Conservation (phyloP, 2,113 vertebrate genomes). For the Emberiza fucata region DNA sequence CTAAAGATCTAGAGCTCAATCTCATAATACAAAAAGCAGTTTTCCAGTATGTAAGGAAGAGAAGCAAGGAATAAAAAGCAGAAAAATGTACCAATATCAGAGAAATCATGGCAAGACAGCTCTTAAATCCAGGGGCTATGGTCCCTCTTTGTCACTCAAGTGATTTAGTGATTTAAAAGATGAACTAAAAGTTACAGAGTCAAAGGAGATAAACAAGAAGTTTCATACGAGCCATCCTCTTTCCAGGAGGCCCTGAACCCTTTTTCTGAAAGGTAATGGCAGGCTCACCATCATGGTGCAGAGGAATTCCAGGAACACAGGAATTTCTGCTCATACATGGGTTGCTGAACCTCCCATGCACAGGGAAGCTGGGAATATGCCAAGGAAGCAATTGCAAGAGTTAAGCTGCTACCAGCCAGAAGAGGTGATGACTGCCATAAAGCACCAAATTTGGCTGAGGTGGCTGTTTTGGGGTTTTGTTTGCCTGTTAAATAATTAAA, state of each 20-base stretch:
- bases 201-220: not conserved
- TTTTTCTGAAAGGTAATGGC: not conserved
- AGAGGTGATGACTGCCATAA: not conserved
- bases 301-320: not conserved
- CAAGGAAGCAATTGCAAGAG: not conserved
- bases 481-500: not conserved
- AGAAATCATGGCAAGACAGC: not conserved
- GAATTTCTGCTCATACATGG: not conserved
- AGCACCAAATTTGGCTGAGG: not conserved
- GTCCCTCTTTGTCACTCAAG: not conserved
- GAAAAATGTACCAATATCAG: not conserved
- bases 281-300: fast-evolving
- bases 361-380: fast-evolving
- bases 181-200: not conserved
- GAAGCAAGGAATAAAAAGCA: not conserved
- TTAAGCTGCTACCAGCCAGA: not conserved
- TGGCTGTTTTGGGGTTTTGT: too few relatives aligned
- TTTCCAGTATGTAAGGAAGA: not conserved
- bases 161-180: not conserved
- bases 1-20: not conserved
- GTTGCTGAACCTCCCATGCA: too few relatives aligned
- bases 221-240: not conserved
- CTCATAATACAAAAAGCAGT: not conserved
- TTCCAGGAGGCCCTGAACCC: not conserved
- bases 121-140: not conserved